Conservation (phyloP, 2,113 vertebrate genomes). For the Oncorhynchus keta region DNA sequence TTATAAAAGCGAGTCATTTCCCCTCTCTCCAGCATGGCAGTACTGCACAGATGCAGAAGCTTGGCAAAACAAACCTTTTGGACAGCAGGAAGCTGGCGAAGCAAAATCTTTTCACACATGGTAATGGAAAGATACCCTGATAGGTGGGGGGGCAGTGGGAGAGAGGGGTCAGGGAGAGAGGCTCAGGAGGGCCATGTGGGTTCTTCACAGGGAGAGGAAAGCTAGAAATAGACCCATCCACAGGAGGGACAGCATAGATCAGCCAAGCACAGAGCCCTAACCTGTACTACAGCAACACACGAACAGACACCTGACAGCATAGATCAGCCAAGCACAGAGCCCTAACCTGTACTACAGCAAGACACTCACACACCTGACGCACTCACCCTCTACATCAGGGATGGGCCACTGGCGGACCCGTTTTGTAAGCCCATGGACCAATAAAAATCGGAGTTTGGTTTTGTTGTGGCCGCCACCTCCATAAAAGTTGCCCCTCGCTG, state of each 20-base stretch:
- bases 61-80: neutral
- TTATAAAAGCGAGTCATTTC: neutral
- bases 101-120: too few relatives aligned
- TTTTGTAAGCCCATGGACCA: too few relatives aligned
- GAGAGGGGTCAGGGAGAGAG: conserved; percentile 1
- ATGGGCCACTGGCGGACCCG: too few relatives aligned
- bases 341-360: neutral
- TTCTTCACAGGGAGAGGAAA: conserved; percentile 22
- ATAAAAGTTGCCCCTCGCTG: neutral
- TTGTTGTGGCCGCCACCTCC: too few relatives aligned
- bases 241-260: conserved; percentile 28
- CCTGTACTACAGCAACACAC: neutral
- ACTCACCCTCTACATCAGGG: too few relatives aligned
- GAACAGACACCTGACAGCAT: conserved; percentile 4
- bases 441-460: too few relatives aligned
- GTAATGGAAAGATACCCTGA: neutral
- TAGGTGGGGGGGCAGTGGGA: neutral
- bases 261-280: neutral
- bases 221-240: conserved; percentile 45
- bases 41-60: neutral
- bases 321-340: neutral
- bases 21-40: neutral
- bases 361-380: neutral
- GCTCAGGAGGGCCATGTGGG: conserved; percentile 31
- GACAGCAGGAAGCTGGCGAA: neutral